phyloP scores from a whole-genome alignment of 2,888 invertebrate species.

The Dynastes grantii region DNA sequence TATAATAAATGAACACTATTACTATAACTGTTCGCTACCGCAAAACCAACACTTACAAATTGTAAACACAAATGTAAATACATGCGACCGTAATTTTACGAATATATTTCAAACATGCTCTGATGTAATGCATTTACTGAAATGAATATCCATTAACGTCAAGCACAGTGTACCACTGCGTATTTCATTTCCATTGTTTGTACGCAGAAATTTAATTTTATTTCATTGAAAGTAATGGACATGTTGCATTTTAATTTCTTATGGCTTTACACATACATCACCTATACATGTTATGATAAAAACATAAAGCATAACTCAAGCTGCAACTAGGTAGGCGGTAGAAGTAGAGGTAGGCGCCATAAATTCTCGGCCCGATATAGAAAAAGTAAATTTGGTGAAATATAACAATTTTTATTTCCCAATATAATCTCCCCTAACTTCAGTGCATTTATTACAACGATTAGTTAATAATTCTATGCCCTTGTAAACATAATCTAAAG shows the following conservation, averaged over 20 bases:
- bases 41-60: constrained; percentile 17
- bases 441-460: too few relatives aligned
- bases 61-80: background rate
- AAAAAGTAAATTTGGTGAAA: too few relatives aligned
- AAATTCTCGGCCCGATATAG: too few relatives aligned
- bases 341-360: too few relatives aligned
- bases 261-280: too few relatives aligned
- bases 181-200: constrained; percentile 29
- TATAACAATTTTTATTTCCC: too few relatives aligned
- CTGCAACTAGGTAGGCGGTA: too few relatives aligned
- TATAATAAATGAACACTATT: constrained; percentile 13
- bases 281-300: too few relatives aligned
- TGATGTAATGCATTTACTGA: constrained; percentile 5
- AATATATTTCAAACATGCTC: constrained; percentile 22
- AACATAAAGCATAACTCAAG: too few relatives aligned
- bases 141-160: constrained; percentile 39
- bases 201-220: constrained; percentile 15
- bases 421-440: too few relatives aligned
- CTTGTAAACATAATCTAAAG: too few relatives aligned
- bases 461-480: too few relatives aligned
- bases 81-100: constrained; percentile 14
- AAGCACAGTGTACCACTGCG: constrained; percentile 21
- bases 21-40: background rate
- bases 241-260: constrained; percentile 23
- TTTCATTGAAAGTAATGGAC: constrained; percentile 23